Percentiles rank a stretch among this genome's conserved stretches.
These are phyloP conservation scores for Drosophila paranaensis DNA, from an alignment of 2,888 invertebrate species.

Conservation along the genomic window DNA sequence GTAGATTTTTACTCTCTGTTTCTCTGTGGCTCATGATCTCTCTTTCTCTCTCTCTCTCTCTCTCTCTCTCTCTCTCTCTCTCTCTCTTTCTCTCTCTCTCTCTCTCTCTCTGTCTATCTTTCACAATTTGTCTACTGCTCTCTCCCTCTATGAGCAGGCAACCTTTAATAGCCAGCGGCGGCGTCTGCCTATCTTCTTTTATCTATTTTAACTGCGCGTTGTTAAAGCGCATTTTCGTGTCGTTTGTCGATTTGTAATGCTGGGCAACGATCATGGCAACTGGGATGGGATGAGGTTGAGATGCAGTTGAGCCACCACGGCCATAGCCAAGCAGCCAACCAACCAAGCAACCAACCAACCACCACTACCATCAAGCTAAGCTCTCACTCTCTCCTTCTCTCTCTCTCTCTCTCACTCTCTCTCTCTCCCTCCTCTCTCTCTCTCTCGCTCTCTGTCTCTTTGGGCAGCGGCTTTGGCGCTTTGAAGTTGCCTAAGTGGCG, in stretches of 20 bases:
- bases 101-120: neutral
- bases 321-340: slow-evolving; percentile 1
- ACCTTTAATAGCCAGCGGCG: slow-evolving; percentile 49
- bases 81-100: neutral
- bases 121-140: neutral
- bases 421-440: slow-evolving; percentile 1
- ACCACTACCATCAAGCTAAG: slow-evolving; percentile 20
- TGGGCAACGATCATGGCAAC: slow-evolving; percentile 62
- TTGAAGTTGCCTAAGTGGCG: slow-evolving; percentile 82
- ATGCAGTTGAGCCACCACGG: slow-evolving; percentile 45
- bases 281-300: slow-evolving; percentile 31
- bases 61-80: slow-evolving; percentile 1
- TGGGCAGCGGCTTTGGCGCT: slow-evolving; percentile 50
- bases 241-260: slow-evolving; percentile 82
- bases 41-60: neutral
- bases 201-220: slow-evolving; percentile 82
- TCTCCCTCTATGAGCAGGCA: slow-evolving; percentile 16
- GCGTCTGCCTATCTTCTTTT: slow-evolving; percentile 77
- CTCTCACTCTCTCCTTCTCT: slow-evolving; percentile 5
- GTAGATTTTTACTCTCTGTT: neutral
- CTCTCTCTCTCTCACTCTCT: slow-evolving; percentile 4
- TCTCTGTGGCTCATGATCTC: neutral
- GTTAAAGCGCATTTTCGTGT: slow-evolving; percentile 84
- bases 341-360: slow-evolving; percentile 21
- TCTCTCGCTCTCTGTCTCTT: slow-evolving; percentile 1